Percentiles rank a stretch among this genome's conserved stretches.
Evolutionary conservation across 2,888 invertebrate species (phyloP).

Genomic region (Hydriomena furcata): DNA sequence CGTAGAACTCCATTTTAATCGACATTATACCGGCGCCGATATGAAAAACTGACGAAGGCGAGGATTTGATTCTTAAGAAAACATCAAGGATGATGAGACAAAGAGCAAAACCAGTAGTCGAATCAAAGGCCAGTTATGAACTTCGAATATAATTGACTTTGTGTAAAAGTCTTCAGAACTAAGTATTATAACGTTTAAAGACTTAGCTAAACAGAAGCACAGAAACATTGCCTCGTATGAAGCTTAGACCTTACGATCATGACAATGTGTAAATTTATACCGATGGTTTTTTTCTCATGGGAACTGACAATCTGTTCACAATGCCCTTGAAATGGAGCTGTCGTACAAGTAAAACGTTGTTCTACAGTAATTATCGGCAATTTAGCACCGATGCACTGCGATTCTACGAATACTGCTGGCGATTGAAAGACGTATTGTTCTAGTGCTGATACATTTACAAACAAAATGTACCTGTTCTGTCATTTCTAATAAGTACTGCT

Average conservation of each 20-base stretch:
- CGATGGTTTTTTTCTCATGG: conserved; percentile 30
- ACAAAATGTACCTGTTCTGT: conserved; percentile 5
- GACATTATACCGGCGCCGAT: too few relatives aligned
- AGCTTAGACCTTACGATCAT: too few relatives aligned
- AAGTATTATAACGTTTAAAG: too few relatives aligned
- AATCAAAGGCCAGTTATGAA: too few relatives aligned
- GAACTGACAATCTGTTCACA: conserved; percentile 35
- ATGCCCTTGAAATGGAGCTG: conserved; percentile 44
- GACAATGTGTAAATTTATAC: background rate
- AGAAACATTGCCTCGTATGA: too few relatives aligned
- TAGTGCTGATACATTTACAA: conserved; percentile 4
- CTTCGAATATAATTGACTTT: too few relatives aligned
- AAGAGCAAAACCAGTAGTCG: too few relatives aligned
- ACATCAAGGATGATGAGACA: too few relatives aligned
- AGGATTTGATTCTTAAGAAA: too few relatives aligned
- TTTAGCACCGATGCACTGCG: conserved; percentile 27
- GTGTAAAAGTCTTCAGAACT: too few relatives aligned
- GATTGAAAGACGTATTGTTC: conserved; percentile 18
- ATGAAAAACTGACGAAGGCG: too few relatives aligned
- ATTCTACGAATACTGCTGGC: conserved; percentile 11
- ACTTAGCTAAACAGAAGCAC: too few relatives aligned
- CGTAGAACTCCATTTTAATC: background rate
- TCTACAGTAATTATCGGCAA: conserved; percentile 34
- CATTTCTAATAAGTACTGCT: conserved; percentile 1
- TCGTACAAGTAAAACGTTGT: conserved; percentile 29